Percentiles rank a stretch among this genome's conserved stretches.
These are phyloP conservation scores for Drosophila mimetica DNA, from an alignment of 2,888 invertebrate genomes.

Conservation along the genomic window DNA sequence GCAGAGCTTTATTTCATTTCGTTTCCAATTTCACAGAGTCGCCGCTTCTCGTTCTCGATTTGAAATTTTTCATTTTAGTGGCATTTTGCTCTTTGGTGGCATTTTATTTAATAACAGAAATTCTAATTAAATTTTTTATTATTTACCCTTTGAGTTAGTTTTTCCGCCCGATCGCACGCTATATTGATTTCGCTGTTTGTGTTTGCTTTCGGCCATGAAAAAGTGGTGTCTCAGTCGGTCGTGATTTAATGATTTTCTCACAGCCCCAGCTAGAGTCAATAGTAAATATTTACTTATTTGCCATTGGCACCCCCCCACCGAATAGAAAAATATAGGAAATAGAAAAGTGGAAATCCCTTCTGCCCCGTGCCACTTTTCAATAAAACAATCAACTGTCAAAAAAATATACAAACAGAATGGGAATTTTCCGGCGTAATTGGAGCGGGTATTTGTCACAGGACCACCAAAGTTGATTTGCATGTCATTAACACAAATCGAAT, in stretches of 20 bases:
- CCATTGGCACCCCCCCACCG: conserved; percentile 32
- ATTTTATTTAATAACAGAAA: conserved; percentile 68
- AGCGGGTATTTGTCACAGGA: conserved; percentile 41
- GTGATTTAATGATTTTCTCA: conserved; percentile 71
- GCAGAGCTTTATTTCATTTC: conserved; percentile 64
- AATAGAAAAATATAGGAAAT: neutral
- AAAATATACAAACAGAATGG: conserved; percentile 48
- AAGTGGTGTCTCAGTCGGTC: neutral
- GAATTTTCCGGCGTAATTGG: conserved; percentile 14
- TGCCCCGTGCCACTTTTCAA: conserved; percentile 57
- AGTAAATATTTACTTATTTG: conserved; percentile 69
- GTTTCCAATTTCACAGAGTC: conserved; percentile 51
- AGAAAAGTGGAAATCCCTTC: neutral
- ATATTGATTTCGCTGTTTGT: conserved; percentile 40
- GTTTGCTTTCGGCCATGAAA: conserved; percentile 4
- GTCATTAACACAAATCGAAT: conserved; percentile 69
- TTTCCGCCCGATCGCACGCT: conserved; percentile 29
- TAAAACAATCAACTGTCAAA: conserved; percentile 69
- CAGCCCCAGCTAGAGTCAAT: conserved; percentile 55
- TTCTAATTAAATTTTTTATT: conserved; percentile 64
- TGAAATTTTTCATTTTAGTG: conserved; percentile 64
- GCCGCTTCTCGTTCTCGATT: conserved; percentile 18
- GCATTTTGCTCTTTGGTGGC: conserved; percentile 37
- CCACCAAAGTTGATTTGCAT: conserved; percentile 76
- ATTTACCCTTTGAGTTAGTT: conserved; percentile 39